Conservation (phyloP, 2,797 vertebrate genomes). For the Fistularia tabacaria region DNA sequence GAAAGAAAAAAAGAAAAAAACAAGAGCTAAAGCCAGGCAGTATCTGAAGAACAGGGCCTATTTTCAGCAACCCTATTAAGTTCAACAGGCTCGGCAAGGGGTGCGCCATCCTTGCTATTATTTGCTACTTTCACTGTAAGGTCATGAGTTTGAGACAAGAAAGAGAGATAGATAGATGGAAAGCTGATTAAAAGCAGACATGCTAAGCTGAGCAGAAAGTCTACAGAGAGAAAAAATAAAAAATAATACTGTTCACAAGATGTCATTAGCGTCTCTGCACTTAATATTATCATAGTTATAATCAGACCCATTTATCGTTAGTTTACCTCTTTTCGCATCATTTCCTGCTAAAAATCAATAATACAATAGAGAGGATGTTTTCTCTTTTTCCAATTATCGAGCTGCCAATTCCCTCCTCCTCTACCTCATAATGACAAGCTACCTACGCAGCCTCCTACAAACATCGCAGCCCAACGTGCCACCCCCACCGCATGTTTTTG, state of each 20-base stretch:
- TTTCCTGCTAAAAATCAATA: constrained; percentile 45
- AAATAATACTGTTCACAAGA: constrained; percentile 23
- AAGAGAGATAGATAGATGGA: constrained; percentile 12
- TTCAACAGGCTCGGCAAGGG: constrained; percentile 12
- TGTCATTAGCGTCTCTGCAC: constrained; percentile 38
- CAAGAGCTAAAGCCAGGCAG: constrained; percentile 4
- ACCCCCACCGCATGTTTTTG: constrained; percentile 11
- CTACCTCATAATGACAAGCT: constrained; percentile 25
- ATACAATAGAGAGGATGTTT: constrained; percentile 19
- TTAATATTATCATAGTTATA: constrained; percentile 49
- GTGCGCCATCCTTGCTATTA: constrained; percentile 15
- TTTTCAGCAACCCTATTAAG: constrained; percentile 53
- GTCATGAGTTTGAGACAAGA: constrained; percentile 7
- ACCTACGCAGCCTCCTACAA: constrained; percentile 25
- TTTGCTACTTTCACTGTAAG: constrained; percentile 8
- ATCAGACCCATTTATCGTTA: constrained; percentile 39
- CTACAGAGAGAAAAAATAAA: no score
- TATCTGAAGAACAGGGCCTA: constrained; percentile 14
- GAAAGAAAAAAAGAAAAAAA: not conserved
- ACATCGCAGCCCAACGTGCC: constrained; percentile 32
- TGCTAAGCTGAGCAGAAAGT: constrained; percentile 27
- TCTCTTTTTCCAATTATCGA: constrained; percentile 17
- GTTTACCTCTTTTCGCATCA: constrained; percentile 28
- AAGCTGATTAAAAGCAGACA: constrained; percentile 36
- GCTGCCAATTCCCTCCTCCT: constrained; percentile 3